Percentiles rank a stretch among this genome's conserved stretches.
Conservation (phyloP, 2,113 vertebrate genomes). For the Poeciliopsis turrubarensis region DNA sequence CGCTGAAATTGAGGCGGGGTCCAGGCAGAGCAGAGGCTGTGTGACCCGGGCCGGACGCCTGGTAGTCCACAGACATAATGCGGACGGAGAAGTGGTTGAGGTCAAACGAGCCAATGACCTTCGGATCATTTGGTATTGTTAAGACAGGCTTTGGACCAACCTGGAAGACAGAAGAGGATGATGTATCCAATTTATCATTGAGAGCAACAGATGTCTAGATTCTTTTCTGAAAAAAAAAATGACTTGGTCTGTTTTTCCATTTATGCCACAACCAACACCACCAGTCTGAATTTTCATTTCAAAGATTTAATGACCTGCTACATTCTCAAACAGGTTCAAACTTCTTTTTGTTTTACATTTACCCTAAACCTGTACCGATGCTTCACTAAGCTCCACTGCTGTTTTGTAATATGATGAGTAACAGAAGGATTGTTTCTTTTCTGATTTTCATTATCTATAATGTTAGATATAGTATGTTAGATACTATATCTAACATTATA, state of each 20-base stretch:
- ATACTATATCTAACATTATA: neutral
- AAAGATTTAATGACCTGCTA: neutral
- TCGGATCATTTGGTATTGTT: conserved; percentile 87
- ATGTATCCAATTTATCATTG: neutral
- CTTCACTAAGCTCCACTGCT: neutral
- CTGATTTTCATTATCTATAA: neutral
- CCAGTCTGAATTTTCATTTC: too few species aligned
- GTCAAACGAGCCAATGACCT: conserved; percentile 88
- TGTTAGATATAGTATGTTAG: too few species aligned
- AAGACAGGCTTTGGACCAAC: conserved; percentile 93
- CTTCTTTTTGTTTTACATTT: neutral
- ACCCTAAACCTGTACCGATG: neutral
- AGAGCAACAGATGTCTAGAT: neutral
- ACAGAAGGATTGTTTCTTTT: neutral
- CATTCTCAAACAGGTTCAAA: neutral
- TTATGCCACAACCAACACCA: too few species aligned
- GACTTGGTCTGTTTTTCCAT: too few species aligned
- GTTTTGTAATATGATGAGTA: neutral
- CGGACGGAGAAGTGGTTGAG: conserved; percentile 96
- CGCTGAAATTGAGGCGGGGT: conserved; percentile 91
- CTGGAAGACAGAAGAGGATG: conserved; percentile 62
- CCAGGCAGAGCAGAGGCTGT: conserved; percentile 74
- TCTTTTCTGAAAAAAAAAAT: neutral
- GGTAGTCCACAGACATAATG: conserved; percentile 98
- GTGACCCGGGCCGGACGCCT: conserved; percentile 88